A percentile compares a stretch with the other conserved stretches of the same genome.
Evolutionary conservation across 2,797 vertebrate species (phyloP).

Genomic region (Eupleurogrammus muticus): DNA sequence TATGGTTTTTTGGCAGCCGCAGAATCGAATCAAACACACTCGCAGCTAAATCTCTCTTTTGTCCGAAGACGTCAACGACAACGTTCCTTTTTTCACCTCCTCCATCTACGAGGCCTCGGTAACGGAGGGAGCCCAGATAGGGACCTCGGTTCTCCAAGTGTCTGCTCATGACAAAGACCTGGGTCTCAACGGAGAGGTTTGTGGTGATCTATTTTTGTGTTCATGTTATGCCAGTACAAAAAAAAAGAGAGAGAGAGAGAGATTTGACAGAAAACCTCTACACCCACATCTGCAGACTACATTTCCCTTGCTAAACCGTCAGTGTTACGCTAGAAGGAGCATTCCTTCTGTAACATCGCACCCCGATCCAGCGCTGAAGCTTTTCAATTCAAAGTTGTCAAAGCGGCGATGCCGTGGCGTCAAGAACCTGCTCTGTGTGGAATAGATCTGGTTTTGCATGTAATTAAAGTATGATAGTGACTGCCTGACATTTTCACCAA

Average conservation of each 20-base stretch:
- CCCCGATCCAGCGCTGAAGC: constrained; percentile 18
- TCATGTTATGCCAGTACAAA: not conserved
- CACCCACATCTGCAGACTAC: constrained; percentile 19
- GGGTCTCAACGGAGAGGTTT: constrained; percentile 90
- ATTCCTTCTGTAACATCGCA: constrained; percentile 32
- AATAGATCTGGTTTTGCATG: constrained; percentile 42
- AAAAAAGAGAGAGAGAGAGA: not conserved
- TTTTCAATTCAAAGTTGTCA: constrained; percentile 46
- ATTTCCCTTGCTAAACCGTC: constrained; percentile 22
- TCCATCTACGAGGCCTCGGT: constrained; percentile 91
- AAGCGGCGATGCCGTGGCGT: constrained; percentile 17
- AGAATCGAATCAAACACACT: constrained; percentile 17
- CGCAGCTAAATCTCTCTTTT: constrained; percentile 30
- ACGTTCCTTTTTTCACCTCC: constrained; percentile 94
- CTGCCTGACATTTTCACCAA: constrained; percentile 44
- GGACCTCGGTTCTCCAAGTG: constrained; percentile 88
- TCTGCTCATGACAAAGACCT: constrained; percentile 91
- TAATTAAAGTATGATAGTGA: constrained; percentile 24
- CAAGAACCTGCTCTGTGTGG: constrained; percentile 26
- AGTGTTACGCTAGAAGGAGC: constrained; percentile 22
- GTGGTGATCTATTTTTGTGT: constrained; percentile 30
- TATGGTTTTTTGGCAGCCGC: constrained; percentile 2
- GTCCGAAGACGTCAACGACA: constrained; percentile 91
- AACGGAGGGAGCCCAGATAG: constrained; percentile 86
- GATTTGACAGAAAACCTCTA: constrained; percentile 12